These are phyloP conservation scores for Lypha dubia DNA, from an alignment of 2,888 invertebrate species.

Conservation along the genomic window DNA sequence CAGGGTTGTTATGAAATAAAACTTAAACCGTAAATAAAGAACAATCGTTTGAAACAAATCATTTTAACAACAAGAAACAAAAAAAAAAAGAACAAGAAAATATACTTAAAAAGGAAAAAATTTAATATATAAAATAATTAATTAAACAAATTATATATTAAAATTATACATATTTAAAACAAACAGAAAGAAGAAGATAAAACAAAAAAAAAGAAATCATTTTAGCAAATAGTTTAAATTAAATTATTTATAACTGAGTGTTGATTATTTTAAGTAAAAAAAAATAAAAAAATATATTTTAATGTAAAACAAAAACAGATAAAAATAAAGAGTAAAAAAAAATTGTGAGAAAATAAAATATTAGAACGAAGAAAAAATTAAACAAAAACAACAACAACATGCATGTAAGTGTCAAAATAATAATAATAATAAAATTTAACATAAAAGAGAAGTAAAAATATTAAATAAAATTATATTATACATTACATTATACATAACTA, in stretches of 20 bases:
- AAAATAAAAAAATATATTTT: constrained; percentile 56
- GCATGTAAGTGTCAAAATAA: constrained; percentile 71
- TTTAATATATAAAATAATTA: constrained; percentile 48
- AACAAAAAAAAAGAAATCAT: constrained; percentile 57
- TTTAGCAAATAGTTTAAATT: constrained; percentile 67
- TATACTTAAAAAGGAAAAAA: constrained; percentile 30
- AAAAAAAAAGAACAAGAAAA: too few species aligned
- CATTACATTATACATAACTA: constrained; percentile 53
- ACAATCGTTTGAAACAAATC: constrained; percentile 75
- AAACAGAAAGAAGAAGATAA: constrained; percentile 44
- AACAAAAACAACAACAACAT: constrained; percentile 68
- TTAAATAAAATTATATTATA: constrained; percentile 61
- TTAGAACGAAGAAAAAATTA: constrained; percentile 59
- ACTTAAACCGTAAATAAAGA: constrained; percentile 71
- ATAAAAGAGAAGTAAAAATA: constrained; percentile 62
- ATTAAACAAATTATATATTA: constrained; percentile 66
- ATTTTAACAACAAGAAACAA: constrained; percentile 66
- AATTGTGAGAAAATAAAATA: constrained; percentile 57
- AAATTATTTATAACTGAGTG: constrained; percentile 70
- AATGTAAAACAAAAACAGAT: constrained; percentile 24
- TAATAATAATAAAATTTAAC: constrained; percentile 65
- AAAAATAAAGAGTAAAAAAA: constrained; percentile 7
- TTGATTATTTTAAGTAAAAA: constrained; percentile 68
- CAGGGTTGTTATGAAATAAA: constrained; percentile 74
- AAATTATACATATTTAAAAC: constrained; percentile 71